phyloP scores from a whole-genome alignment of 2,888 invertebrate species.

The Chrysina gloriosa region DNA sequence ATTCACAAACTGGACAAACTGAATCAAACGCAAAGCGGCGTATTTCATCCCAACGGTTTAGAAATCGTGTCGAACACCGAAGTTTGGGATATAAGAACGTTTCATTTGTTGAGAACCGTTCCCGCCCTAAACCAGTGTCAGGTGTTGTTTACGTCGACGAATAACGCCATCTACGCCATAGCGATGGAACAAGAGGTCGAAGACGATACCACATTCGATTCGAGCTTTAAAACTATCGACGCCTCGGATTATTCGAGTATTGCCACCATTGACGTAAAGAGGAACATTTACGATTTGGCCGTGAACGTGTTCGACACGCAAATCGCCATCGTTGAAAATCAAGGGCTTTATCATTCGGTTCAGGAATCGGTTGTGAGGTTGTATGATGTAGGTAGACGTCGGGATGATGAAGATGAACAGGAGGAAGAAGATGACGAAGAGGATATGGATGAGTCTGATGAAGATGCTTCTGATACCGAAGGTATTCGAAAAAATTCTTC shows the following conservation, averaged over 20 bases:
- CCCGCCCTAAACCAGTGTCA: constrained; percentile 91
- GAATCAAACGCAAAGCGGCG: constrained; percentile 93
- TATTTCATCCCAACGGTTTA: constrained; percentile 95
- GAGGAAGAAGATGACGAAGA: constrained; percentile 76
- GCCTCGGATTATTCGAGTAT: constrained; percentile 94
- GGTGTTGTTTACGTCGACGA: constrained; percentile 88
- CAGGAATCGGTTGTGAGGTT: constrained; percentile 91
- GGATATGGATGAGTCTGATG: constrained; percentile 71
- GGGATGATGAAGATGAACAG: constrained; percentile 82
- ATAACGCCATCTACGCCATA: constrained; percentile 89
- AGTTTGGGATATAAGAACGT: constrained; percentile 97
- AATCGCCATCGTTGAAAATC: constrained; percentile 91
- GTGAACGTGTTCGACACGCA: constrained; percentile 87
- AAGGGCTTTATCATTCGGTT: constrained; percentile 83
- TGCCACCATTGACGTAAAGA: constrained; percentile 93
- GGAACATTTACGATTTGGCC: constrained; percentile 87
- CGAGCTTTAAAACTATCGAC: constrained; percentile 95
- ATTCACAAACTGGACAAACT: constrained; percentile 98
- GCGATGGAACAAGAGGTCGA: constrained; percentile 80
- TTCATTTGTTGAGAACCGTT: constrained; percentile 93
- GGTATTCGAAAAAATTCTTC: too few species aligned
- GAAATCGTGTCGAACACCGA: constrained; percentile 97
- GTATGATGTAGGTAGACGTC: constrained; percentile 90
- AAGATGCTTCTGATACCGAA: constrained; percentile 69
- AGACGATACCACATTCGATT: constrained; percentile 81